phyloP scores from a whole-genome alignment of 2,113 vertebrate species.

The Tetrax tetrax region DNA sequence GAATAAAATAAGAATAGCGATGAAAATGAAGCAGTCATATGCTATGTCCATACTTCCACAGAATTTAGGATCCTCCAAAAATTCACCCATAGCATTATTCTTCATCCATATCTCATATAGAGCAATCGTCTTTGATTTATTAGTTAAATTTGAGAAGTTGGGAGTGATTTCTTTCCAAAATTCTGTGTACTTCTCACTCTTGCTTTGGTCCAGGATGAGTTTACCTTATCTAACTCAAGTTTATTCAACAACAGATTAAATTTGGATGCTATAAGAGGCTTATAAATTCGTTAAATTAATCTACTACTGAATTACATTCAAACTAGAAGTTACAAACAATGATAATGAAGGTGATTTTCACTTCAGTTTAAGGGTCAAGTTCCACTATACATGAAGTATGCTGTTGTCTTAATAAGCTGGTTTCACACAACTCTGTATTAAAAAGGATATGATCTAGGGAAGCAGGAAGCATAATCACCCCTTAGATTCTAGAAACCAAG shows the following conservation, averaged over 20 bases:
- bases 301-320: not conserved
- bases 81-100: not conserved
- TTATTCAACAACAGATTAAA: not conserved
- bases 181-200: not conserved
- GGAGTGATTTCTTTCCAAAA: not conserved
- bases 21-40: not conserved
- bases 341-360: not conserved
- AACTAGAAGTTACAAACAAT: not conserved
- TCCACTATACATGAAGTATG: not conserved
- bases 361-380: not conserved
- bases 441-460: not conserved
- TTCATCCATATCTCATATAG: not conserved
- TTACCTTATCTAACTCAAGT: not conserved
- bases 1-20: conserved; percentile 14
- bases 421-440: not conserved
- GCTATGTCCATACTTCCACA: not conserved
- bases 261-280: not conserved
- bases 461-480: not conserved
- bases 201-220: not conserved
- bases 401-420: not conserved
- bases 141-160: not conserved
- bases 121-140: not conserved
- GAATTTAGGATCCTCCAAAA: not conserved
- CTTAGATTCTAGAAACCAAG: not conserved
- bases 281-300: not conserved